These are phyloP conservation scores for Patella pellucida DNA, from an alignment of 2,888 invertebrate genomes.

Conservation along the genomic window DNA sequence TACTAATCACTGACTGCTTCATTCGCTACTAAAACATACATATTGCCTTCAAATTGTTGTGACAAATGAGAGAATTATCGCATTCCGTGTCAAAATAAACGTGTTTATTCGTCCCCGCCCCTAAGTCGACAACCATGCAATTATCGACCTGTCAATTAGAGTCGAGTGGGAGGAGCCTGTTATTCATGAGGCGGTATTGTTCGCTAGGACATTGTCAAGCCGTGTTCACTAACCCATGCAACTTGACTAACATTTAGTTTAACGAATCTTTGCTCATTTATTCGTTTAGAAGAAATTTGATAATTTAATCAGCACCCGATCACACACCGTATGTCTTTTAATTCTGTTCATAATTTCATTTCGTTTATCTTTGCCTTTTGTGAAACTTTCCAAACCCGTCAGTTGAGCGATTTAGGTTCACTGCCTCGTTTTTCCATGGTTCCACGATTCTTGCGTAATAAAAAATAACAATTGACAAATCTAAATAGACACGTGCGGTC, in stretches of 20 bases:
- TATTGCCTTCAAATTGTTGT: background rate
- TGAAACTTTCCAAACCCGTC: no score
- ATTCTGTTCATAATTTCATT: no score
- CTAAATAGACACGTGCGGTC: background rate
- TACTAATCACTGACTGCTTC: no score
- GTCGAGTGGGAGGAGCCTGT: background rate
- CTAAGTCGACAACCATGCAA: background rate
- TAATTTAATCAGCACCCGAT: no score
- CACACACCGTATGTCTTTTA: no score
- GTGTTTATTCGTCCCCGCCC: constrained; percentile 5
- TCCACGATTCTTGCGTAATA: constrained; percentile 6
- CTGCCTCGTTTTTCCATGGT: constrained; percentile 4
- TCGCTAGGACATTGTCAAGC: background rate
- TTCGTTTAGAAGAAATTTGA: no score
- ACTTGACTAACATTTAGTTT: no score
- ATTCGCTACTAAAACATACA: constrained; percentile 5
- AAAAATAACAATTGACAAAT: background rate
- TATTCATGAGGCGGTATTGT: constrained; percentile 8
- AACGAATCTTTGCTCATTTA: no score
- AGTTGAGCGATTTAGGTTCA: no score
- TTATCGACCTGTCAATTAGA: constrained; percentile 6
- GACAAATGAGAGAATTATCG: constrained; percentile 5
- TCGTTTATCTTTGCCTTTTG: no score
- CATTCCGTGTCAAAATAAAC: constrained; percentile 9
- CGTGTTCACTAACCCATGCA: no score